Conservation (phyloP, 1,140 invertebrate genomes). For the Tetragonula clypearis region DNA sequence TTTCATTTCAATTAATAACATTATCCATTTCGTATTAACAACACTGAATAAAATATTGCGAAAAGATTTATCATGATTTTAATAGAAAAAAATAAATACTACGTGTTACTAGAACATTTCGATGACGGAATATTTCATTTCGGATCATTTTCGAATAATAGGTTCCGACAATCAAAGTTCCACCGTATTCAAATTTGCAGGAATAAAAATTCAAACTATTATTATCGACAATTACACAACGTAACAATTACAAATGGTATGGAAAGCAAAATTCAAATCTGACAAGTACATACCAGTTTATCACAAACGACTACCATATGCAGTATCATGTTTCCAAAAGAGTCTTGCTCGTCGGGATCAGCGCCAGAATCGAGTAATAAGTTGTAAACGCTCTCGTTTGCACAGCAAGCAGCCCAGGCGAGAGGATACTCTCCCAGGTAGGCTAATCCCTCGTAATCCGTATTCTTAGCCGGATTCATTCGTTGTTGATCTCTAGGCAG, state of each 20-base stretch:
- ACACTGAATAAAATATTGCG: too few species aligned
- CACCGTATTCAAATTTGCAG: neutral
- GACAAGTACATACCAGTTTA: conserved; percentile 88
- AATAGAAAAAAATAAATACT: too few species aligned
- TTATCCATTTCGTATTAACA: too few species aligned
- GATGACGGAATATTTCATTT: too few species aligned
- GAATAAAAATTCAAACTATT: neutral
- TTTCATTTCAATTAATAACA: too few species aligned
- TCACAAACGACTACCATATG: conserved; percentile 99
- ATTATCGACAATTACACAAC: neutral
- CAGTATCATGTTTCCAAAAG: conserved; percentile 97
- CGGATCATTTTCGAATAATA: too few species aligned
- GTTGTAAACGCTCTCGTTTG: conserved; percentile 99
- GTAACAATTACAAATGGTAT: neutral
- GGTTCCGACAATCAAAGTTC: too few species aligned
- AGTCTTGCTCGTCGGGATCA: conserved; percentile 95
- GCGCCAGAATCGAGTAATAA: conserved; percentile 94
- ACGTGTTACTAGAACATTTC: too few species aligned
- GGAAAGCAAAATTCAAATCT: neutral
- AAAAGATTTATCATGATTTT: too few species aligned
- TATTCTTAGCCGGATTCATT: conserved; percentile 87
- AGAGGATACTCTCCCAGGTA: conserved; percentile 98
- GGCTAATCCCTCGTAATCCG: conserved; percentile 97
- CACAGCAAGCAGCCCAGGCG: conserved; percentile 97
- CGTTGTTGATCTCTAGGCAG: conserved; percentile 95